Evolutionary conservation across 53 echinoderm and acorn worm species (phyloP).

Genomic region (Actinopyga echinites): DNA sequence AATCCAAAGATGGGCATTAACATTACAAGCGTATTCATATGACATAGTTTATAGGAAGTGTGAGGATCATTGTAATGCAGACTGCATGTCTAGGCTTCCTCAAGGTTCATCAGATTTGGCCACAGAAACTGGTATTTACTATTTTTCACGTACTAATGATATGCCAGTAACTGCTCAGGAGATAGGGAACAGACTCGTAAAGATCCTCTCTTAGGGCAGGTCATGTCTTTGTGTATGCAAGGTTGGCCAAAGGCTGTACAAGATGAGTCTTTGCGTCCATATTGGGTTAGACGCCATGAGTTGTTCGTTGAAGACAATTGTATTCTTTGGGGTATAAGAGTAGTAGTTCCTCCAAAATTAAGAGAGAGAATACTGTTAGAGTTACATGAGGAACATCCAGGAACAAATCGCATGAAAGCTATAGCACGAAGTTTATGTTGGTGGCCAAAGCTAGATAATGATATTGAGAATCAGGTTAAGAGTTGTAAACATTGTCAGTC

Average conservation of each 20-base stretch:
- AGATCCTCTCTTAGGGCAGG: background rate
- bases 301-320: slow-evolving; percentile 25
- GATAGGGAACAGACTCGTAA: background rate
- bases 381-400: slow-evolving; percentile 39
- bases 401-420: slow-evolving; percentile 52
- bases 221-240: background rate
- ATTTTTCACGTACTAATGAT: background rate
- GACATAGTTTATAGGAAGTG: slow-evolving; percentile 55
- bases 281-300: background rate
- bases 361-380: background rate
- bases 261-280: background rate
- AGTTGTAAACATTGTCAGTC: background rate
- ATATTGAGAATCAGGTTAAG: background rate
- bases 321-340: slow-evolving; percentile 38
- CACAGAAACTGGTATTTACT: background rate
- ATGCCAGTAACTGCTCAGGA: background rate
- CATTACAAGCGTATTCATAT: slow-evolving; percentile 21
- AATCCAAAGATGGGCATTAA: slow-evolving; percentile 41
- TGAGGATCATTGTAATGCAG: slow-evolving; percentile 47
- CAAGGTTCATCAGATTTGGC: background rate
- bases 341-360: slow-evolving; percentile 34
- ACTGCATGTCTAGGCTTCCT: background rate
- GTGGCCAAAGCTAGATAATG: background rate
- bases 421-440: slow-evolving; percentile 44
- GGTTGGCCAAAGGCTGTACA: background rate